A percentile compares a stretch with the other conserved stretches of the same genome.
These are phyloP conservation scores for Triplophysa siluroides DNA, from an alignment of 2,113 vertebrate species.

Conservation along the genomic window DNA sequence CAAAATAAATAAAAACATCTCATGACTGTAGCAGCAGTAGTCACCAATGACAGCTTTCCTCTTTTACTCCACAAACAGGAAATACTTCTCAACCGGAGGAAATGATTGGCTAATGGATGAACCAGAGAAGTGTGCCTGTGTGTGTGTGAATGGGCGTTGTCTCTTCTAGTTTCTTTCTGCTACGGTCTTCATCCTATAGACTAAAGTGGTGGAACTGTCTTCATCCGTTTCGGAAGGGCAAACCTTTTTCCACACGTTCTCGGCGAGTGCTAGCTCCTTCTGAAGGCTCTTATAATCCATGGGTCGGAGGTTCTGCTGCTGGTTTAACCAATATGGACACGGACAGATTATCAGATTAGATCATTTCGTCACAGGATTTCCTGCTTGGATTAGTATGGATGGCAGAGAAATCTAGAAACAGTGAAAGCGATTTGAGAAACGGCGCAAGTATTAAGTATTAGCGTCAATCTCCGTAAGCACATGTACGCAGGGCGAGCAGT, in stretches of 20 bases:
- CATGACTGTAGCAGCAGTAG: neutral
- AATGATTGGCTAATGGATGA: neutral
- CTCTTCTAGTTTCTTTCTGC: slow-evolving; percentile 70
- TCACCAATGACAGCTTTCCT: neutral
- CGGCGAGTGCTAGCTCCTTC: slow-evolving; percentile 95
- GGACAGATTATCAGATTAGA: slow-evolving; percentile 72
- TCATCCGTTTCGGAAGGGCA: slow-evolving; percentile 86
- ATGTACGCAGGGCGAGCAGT: no score
- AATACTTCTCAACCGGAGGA: no score
- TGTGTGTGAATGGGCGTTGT: neutral
- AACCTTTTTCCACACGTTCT: slow-evolving; percentile 94
- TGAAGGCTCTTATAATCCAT: slow-evolving; percentile 97
- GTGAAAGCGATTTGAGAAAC: neutral
- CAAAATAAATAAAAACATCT: neutral
- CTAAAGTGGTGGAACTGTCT: slow-evolving; percentile 93
- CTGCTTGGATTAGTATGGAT: slow-evolving; percentile 18
- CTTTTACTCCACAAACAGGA: neutral
- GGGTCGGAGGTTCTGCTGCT: slow-evolving; percentile 79
- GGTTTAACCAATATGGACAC: slow-evolving; percentile 29
- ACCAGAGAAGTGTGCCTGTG: neutral
- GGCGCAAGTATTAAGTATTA: no score
- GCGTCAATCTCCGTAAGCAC: no score
- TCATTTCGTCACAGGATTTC: neutral
- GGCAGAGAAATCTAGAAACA: neutral
- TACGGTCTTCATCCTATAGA: slow-evolving; percentile 93